Evolutionary conservation across 1,140 invertebrate species (phyloP).

Genomic region (Cephus cinctus): DNA sequence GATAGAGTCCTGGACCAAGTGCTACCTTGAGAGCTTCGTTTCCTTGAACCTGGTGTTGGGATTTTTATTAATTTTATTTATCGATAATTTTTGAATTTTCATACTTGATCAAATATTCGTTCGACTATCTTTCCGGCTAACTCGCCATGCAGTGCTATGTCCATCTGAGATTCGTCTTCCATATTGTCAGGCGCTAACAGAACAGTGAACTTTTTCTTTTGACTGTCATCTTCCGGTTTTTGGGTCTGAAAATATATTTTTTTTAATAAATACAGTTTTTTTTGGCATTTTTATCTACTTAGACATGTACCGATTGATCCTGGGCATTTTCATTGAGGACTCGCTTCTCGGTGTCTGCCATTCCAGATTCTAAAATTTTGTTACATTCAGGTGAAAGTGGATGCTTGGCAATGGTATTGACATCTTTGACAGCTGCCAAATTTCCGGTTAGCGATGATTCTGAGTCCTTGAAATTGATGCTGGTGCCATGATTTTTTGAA

Average conservation of each 20-base stretch:
- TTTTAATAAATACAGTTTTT: too few species aligned
- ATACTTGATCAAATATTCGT: constrained; percentile 36
- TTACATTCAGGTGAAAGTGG: too few species aligned
- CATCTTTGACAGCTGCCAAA: too few species aligned
- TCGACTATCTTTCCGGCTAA: constrained; percentile 37
- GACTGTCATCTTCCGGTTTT: constrained; percentile 11
- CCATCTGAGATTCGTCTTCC: constrained; percentile 34
- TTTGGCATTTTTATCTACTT: too few species aligned
- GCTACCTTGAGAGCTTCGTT: constrained; percentile 25
- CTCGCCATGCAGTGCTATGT: constrained; percentile 29
- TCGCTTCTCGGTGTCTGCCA: too few species aligned
- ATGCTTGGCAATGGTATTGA: too few species aligned
- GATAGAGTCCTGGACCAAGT: constrained; percentile 28
- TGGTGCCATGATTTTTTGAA: too few species aligned
- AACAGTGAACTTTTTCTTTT: constrained; percentile 16
- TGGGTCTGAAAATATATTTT: too few species aligned
- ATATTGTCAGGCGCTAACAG: constrained; percentile 27
- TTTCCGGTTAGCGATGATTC: too few species aligned
- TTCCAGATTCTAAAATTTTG: too few species aligned
- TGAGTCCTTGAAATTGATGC: too few species aligned
- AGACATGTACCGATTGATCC: too few species aligned
- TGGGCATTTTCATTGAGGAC: background rate
- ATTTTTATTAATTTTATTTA: background rate
- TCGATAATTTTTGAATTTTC: constrained; percentile 1
- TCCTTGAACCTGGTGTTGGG: constrained; percentile 29